Base-by-base conservation (phyloP, 2,888 invertebrate species). In the Petrolisthes cinctipes region DNA sequence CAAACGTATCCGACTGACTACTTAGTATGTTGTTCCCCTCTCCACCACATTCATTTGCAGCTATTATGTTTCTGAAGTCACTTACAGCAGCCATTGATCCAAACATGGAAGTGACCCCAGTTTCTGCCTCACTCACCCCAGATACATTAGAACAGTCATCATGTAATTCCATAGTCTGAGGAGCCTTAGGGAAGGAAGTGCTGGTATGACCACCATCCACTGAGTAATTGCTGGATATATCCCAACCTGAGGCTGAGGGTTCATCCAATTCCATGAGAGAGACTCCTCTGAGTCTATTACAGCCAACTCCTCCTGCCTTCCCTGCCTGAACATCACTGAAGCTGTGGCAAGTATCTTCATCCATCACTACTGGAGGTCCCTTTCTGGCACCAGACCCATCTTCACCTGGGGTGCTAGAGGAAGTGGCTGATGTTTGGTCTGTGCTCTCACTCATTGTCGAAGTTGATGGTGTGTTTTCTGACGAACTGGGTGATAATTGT, bases 61-160 rank as follows among this genome's bases (percentile, higher is more conserved):
- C 54, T 68, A 88, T 78, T 9, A 88, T 56, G 56, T 88, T 80
- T 56, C 79, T 80, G 56, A 89, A 89, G 56, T 89, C 89, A 73
- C 85, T 87, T 11, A 89, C 84, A 54, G 89, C 83, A 66, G 90
- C 86, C 79, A 90, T 79, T 5, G 88, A 85, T 37, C 88, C 90
- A 88, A 90, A 90, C 90, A 90, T 90, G 79, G 89, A 87, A 0
- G 90, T 90, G 66, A 90, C 90, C 20, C 90, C 90, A 20, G 90
- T 90, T 83, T 90, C 90, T 37, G 89, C 89, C 68, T 89, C 90
- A 56, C 89, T 89, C 11, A 89, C 75, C n/a, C 87, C 83, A 61
- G 87, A 90, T 5, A 88, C 88, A 78, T 89, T 89, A n/a, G 89
- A 89, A 37, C 88, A 89, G 68, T 90, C 90, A 68, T 90, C 90